Evolutionary conservation across 2,797 vertebrate genomes (phyloP).

Genomic region (Falco berigora): DNA sequence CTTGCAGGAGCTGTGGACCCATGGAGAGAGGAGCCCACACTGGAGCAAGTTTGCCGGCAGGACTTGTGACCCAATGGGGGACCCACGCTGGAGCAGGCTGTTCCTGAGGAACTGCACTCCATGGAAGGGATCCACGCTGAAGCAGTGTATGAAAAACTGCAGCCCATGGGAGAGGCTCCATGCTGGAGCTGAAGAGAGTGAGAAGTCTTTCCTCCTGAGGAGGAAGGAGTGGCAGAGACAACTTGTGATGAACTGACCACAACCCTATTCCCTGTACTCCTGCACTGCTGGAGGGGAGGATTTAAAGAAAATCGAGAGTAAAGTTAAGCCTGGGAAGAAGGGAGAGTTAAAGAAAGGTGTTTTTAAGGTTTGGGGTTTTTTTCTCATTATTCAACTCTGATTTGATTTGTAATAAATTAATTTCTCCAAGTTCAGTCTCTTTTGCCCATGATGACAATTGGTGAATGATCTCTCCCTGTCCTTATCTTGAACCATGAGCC

Average conservation of each 20-base stretch:
- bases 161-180: not conserved
- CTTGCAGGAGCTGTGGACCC: too few relatives aligned
- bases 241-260: not conserved
- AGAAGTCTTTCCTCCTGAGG: not conserved
- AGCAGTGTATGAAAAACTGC: not conserved
- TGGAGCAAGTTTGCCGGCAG: not conserved
- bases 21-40: not conserved
- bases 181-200: not conserved
- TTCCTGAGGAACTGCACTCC: not conserved
- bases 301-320: not conserved
- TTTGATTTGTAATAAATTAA: not conserved
- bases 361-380: not conserved
- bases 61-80: rapidly evolving
- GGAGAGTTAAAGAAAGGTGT: not conserved
- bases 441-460: not conserved
- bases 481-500: not conserved
- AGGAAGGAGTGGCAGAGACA: not conserved
- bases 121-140: not conserved
- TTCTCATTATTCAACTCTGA: not conserved
- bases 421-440: not conserved
- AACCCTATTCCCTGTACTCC: not conserved
- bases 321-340: not conserved
- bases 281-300: not conserved
- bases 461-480: not conserved
- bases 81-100: not conserved